Evolutionary conservation across 2,888 invertebrate genomes (phyloP), one percentile per base, ranked within the genome.

Genomic region (Vanessa cardui): DNA sequence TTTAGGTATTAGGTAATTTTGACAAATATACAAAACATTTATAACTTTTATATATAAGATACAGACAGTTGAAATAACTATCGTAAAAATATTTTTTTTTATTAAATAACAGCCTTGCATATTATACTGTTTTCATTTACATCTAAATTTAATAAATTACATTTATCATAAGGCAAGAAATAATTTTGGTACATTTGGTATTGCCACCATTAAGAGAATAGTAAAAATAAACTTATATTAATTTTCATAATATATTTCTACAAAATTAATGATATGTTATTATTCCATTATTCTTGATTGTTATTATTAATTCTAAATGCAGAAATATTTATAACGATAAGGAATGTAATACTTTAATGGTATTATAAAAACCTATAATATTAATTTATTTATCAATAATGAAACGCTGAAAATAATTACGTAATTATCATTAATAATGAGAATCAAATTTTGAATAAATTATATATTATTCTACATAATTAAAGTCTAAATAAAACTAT

Each of bases 251-350:
- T 68, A 66, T 64, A 65, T 64, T 54, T 64, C 33, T 68, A 63
- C 60, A 64, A 74, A 76, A 79, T 79, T 70, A 80, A 81, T 90
- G 91, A 91, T 91, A 91, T 91, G 90, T 90, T 80, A 70, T 79
- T 84, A 89, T 90, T 90, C 89, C 85, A 84, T 83, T 86, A 89
- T 87, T 87, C 88, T 89, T 89, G 88, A 85, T 89, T 84, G 77
- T 68, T 73, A 72, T 70, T 72, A 65, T 68, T 68, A 73, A 33
- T 60, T 31, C 62, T 71, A 71, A 71, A 68, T 68, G 61, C 54
- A 44, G 56, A 56, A 45, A 67, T 74, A 77, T 21, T 52, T 72
- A 71, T 71, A 62, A 71, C 72, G 31, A 54, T 20, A 45, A 47
- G 54, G 54, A 68, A 56, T 63, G 52, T 58, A 47, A 61, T 61